phyloP scores from a whole-genome alignment of 2,888 invertebrate genomes.

The Lumbricus terrestris region DNA sequence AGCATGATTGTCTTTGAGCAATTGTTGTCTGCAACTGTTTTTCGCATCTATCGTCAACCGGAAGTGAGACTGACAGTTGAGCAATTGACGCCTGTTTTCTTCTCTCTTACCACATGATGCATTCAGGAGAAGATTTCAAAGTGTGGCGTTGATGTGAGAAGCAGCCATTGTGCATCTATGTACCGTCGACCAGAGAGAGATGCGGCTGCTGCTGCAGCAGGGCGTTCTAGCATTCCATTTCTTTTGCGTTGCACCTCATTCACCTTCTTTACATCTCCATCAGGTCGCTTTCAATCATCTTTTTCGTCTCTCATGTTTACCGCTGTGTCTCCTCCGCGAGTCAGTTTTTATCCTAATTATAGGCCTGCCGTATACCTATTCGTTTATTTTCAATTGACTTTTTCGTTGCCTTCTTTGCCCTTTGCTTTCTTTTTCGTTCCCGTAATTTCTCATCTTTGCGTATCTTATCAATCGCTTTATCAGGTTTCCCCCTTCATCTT shows the following conservation, averaged over 20 bases:
- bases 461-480: neutral
- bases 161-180: neutral
- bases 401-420: neutral
- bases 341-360: neutral
- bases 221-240: neutral
- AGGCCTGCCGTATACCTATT: too few species aligned
- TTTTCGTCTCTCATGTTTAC: neutral
- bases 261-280: neutral
- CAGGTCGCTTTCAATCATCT: neutral
- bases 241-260: neutral
- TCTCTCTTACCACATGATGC: neutral
- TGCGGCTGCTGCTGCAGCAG: too few species aligned
- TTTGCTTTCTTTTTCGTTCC: neutral
- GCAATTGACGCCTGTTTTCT: neutral
- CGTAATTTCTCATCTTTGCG: neutral
- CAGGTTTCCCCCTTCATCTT: neutral
- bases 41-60: neutral
- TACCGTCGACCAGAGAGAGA: neutral
- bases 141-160: too few species aligned
- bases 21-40: neutral
- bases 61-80: neutral
- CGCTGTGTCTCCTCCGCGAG: too few species aligned
- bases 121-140: neutral
- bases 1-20: neutral
- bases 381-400: neutral